Conservation (phyloP, 1,140 invertebrate genomes). For the Hyphantria cunea region DNA sequence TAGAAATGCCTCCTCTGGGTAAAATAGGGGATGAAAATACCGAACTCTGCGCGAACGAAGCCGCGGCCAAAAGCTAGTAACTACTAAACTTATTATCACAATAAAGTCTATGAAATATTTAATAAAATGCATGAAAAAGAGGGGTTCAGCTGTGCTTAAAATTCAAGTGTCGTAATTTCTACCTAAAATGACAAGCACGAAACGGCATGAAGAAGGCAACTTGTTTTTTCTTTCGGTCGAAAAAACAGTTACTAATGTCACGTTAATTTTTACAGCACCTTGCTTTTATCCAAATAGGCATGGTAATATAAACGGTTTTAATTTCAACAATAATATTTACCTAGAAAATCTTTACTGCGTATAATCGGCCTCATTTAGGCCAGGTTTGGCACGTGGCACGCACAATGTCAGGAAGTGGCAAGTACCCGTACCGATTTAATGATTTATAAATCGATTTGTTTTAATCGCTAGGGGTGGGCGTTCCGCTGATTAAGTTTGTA, state of each 20-base stretch:
- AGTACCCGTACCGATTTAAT: slow-evolving; percentile 60
- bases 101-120: too few species aligned
- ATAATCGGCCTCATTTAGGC: slow-evolving; percentile 18
- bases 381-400: slow-evolving; percentile 45
- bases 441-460: slow-evolving; percentile 67
- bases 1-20: too few species aligned
- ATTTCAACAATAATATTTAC: slow-evolving; percentile 23
- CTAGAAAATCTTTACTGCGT: slow-evolving; percentile 18
- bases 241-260: neutral
- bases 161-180: too few species aligned
- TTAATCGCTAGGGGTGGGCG: slow-evolving; percentile 46
- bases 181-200: too few species aligned
- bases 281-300: slow-evolving; percentile 2
- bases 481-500: slow-evolving; percentile 11
- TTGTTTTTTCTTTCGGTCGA: neutral
- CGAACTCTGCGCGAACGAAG: too few species aligned
- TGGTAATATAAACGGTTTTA: slow-evolving; percentile 21
- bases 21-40: too few species aligned
- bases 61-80: too few species aligned
- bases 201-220: too few species aligned
- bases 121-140: too few species aligned
- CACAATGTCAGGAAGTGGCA: slow-evolving; percentile 42
- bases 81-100: too few species aligned
- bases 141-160: too few species aligned
- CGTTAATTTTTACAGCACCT: slow-evolving; percentile 1